These are phyloP conservation scores for Syngnathus rostellatus DNA, from an alignment of 2,797 vertebrate genomes.

Conservation along the genomic window DNA sequence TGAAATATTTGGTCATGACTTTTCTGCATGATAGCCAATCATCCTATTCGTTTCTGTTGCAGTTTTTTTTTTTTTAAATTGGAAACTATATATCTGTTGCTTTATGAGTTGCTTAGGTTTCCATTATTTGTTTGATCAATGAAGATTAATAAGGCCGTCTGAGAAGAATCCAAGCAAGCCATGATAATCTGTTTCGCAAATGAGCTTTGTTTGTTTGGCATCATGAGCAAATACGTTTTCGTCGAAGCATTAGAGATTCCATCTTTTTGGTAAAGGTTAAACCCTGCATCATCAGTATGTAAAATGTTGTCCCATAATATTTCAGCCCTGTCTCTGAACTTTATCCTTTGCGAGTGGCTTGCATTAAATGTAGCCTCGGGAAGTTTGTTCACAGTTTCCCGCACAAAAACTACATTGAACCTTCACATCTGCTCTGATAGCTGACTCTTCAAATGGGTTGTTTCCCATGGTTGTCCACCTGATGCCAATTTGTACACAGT, in stretches of 20 bases:
- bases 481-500: no score
- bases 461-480: no score
- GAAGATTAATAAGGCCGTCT: background rate
- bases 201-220: background rate
- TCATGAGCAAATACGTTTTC: background rate
- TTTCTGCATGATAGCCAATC: background rate
- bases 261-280: background rate
- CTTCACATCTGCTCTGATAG: background rate
- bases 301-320: background rate
- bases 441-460: background rate
- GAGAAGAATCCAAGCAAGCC: background rate
- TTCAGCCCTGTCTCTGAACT: background rate
- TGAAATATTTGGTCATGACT: background rate
- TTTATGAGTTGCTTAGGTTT: background rate
- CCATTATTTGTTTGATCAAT: background rate
- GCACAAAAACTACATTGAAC: background rate
- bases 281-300: background rate
- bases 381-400: no score
- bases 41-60: background rate
- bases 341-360: background rate
- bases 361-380: background rate
- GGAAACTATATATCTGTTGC: background rate
- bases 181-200: background rate
- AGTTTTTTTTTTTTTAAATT: background rate
- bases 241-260: background rate